Base-by-base conservation (phyloP, 2,888 invertebrate genomes). In the Chesias legatella region DNA sequence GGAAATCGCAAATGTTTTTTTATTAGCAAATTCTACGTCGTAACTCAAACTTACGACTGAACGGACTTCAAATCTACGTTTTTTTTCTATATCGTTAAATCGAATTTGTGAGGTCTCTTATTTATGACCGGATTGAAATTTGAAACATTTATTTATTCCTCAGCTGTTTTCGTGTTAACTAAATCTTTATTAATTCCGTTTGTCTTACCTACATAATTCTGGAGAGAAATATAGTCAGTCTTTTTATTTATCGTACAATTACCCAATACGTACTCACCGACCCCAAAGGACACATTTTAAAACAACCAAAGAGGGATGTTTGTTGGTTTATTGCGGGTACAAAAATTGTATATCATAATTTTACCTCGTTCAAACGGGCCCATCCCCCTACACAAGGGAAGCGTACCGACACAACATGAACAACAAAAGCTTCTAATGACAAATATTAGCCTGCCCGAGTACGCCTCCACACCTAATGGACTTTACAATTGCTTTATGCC, bases 341-440 rank as follows among this genome's bases (percentile, higher is more conserved):
- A 68, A 78, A 74, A 73, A 69, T 70, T 73, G 67, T 71, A 71
- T 74, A 77, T 76, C 77, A 80, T 79, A 77, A 80, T 80, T 76
- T 77, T 51, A 57, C 53, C 63, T 73, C 75, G 67, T 69, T 60
- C 61, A 65, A 70, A 72, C 63, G 67, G 69, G 62, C 56, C 64
- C 40, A 41, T 30, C 60, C 71, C 74, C 67, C 60, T 56, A 48
- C 55, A 59, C 44, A 58, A 57, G 68, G 68, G 62, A 60, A 67
- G 66, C 62, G 57, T 57, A 67, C 62, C 57, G 58, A 67, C 69
- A 71, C 52, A 56, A 72, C 72, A 65, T 37, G 38, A 76, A 77
- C 79, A 79, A 79, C 80, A 79, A 79, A 81, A 73, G 74, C 77
- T 67, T 61, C 65, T 84, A 83, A 84, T 80, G 82, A 79, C 80